Conservation (phyloP, 2,888 invertebrate genomes). For the Patella pellucida region DNA sequence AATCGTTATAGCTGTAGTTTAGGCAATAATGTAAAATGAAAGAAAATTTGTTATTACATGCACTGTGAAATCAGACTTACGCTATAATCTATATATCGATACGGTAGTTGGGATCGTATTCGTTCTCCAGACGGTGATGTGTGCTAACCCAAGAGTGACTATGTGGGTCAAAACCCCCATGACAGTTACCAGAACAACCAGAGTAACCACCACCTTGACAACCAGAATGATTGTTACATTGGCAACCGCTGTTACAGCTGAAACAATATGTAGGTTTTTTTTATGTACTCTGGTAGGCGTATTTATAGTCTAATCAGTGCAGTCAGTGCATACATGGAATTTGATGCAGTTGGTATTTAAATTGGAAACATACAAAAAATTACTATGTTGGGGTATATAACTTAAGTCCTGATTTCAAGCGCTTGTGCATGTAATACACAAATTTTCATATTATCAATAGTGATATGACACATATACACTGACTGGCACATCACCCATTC, state of each 20-base stretch:
- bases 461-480: background rate
- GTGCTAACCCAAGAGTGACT: background rate
- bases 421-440: constrained; percentile 2
- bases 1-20: constrained; percentile 4
- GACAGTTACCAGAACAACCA: no score
- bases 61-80: background rate
- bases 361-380: no score
- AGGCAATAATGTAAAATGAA: constrained; percentile 5
- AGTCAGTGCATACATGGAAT: no score
- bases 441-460: background rate
- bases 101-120: background rate
- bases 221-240: no score
- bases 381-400: no score
- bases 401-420: no score
- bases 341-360: no score
- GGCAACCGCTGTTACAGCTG: no score
- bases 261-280: no score
- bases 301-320: no score
- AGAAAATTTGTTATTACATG: constrained; percentile 5
- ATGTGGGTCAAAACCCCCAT: background rate
- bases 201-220: no score
- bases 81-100: background rate
- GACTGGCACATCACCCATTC: constrained; percentile 11
- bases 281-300: no score
- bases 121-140: constrained; percentile 6